Base-by-base conservation (phyloP, 2,797 vertebrate genomes). In the Leptoclinus maculatus region DNA sequence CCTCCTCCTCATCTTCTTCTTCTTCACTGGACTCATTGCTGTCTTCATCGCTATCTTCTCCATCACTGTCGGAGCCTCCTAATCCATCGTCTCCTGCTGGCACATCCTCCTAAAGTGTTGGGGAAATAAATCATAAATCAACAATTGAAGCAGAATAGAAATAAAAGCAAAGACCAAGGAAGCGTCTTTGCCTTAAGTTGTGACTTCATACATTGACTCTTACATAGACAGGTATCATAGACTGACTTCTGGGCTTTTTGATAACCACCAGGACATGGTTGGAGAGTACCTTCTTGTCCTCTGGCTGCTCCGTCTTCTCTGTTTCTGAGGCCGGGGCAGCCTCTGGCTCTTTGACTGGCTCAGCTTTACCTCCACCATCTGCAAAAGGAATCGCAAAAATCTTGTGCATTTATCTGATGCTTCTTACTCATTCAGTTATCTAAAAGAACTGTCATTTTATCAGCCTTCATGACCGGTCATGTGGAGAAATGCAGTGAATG, bases 201-300 rank as follows among this genome's bases (percentile, higher is more conserved):
- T 5, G 58, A 19, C 76, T 80, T 63, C 47, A 25, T 53, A 53
- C 64, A 53, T 39, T 76, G 80, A 81, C 51, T 82, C 89, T 91
- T 87, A 90, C 81, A 83, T 87, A 91, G 74, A 88, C 82, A 79
- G 91, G 79, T 78, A 92, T 90, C 87, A 93, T 80, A 91, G 89
- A 92, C 38, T 86, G 80, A 91, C 87, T 92, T 88, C 90, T 90
- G 83, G 80, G 76, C 83, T 86, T 91, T 89, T 85, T 91, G 76
- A 70, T 57, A 89, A 68, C 66, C 81, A 74, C 19, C 83, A 77
- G 83, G 79, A 68, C 56, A 77, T 62, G 81, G 78, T 56, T 70
- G 78, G 16, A 34, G 70, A 82, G 71, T 93, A 94, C 94, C 93
- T 93, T 94, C 83, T 89, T 88, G 81, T 90, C 88, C 64, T 89